phyloP scores from a whole-genome alignment of 2,113 vertebrate genomes.

The Taxidea taxus region DNA sequence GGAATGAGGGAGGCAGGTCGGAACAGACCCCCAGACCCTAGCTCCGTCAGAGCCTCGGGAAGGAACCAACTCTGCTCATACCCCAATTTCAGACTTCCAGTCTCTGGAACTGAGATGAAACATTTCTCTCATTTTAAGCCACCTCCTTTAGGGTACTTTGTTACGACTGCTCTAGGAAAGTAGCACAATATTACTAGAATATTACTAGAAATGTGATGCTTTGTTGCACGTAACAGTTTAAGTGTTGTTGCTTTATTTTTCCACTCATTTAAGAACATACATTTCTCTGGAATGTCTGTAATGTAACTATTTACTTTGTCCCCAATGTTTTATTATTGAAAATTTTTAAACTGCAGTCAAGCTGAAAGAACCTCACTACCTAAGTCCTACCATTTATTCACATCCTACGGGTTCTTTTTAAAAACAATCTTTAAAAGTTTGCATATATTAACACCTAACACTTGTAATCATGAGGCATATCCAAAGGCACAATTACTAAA shows the following conservation, averaged over 20 bases:
- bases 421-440: not conserved
- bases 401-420: not conserved
- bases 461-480: not conserved
- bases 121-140: not conserved
- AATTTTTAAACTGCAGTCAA: not conserved
- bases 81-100: not conserved
- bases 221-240: not conserved
- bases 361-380: not conserved
- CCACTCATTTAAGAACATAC: not conserved
- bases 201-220: not conserved
- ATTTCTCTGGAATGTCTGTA: not conserved
- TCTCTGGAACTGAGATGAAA: not conserved
- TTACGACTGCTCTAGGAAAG: not conserved
- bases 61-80: not conserved
- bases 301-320: not conserved
- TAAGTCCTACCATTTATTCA: not conserved
- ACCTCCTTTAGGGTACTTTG: not conserved
- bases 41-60: not conserved
- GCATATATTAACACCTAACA: not conserved
- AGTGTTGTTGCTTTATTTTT: not conserved
- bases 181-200: not conserved
- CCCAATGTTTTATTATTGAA: not conserved
- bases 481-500: not conserved
- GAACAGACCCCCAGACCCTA: not conserved
- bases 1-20: not conserved